These are phyloP conservation scores for Muntiacus reevesi DNA, from an alignment of 2,113 vertebrate genomes.

Conservation along the genomic window DNA sequence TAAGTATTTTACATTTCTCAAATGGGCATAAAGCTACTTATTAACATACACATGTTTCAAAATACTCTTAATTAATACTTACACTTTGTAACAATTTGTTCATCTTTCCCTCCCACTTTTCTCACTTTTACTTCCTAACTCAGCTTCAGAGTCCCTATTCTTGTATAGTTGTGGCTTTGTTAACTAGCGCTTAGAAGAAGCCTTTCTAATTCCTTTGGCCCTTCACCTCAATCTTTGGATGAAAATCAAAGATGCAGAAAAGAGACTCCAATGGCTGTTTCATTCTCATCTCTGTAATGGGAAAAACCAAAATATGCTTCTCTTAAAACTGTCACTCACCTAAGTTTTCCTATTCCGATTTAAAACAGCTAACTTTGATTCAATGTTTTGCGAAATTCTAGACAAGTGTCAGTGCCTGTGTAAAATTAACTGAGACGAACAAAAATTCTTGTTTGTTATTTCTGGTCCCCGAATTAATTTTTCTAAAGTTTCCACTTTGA, in stretches of 20 bases:
- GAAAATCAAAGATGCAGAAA: background rate
- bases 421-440: slow-evolving; percentile 19
- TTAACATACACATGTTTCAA: background rate
- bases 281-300: background rate
- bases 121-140: background rate
- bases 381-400: background rate
- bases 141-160: background rate
- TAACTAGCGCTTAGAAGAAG: background rate
- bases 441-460: background rate
- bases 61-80: background rate
- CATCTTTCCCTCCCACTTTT: background rate
- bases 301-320: background rate
- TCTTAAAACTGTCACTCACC: background rate
- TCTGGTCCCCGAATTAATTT: slow-evolving; percentile 36
- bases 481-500: slow-evolving; percentile 35
- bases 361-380: background rate
- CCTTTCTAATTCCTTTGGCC: background rate
- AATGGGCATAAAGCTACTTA: background rate
- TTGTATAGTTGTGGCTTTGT: background rate
- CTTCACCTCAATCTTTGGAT: background rate
- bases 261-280: background rate
- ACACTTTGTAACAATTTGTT: background rate
- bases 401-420: background rate
- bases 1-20: background rate
- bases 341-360: background rate